Conservation (phyloP, 1,140 invertebrate species). For the Platyscapa corneri region DNA sequence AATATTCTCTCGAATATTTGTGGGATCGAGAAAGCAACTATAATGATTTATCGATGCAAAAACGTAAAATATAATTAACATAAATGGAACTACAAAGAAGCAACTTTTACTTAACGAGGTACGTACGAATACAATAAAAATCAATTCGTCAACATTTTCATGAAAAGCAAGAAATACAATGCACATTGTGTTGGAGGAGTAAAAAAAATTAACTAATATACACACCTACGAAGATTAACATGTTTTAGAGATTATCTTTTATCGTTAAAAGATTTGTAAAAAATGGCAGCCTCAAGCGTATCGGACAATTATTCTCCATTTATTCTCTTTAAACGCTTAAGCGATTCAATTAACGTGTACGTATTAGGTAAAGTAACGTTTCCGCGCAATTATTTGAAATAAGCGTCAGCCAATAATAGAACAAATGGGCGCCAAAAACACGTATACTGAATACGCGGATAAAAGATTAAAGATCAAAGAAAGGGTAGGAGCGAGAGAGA, state of each 20-base stretch:
- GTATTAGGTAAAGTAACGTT: not conserved
- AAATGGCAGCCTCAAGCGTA: not conserved
- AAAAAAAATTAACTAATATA: not conserved
- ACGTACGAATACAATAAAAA: no score
- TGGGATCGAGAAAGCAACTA: no score
- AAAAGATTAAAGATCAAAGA: constrained; percentile 26
- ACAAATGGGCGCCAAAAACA: not conserved
- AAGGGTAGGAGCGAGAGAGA: not conserved
- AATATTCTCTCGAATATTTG: no score
- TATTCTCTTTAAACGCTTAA: not conserved
- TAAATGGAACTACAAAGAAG: no score
- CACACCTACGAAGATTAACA: not conserved
- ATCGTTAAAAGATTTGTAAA: not conserved
- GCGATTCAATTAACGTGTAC: not conserved
- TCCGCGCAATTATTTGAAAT: not conserved
- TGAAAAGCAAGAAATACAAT: no score
- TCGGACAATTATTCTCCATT: not conserved
- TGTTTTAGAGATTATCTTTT: not conserved
- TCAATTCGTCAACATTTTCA: no score
- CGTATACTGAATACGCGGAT: not conserved
- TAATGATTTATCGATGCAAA: no score
- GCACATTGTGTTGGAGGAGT: no score
- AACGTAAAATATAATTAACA: no score
- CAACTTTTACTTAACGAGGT: no score
- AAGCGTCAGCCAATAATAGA: constrained; percentile 5